A percentile compares a stretch with the other conserved stretches of the same genome.
phyloP scores from a whole-genome alignment of 92 coral and sea anemone genomes.

The Umimayanthus chanpuru region DNA sequence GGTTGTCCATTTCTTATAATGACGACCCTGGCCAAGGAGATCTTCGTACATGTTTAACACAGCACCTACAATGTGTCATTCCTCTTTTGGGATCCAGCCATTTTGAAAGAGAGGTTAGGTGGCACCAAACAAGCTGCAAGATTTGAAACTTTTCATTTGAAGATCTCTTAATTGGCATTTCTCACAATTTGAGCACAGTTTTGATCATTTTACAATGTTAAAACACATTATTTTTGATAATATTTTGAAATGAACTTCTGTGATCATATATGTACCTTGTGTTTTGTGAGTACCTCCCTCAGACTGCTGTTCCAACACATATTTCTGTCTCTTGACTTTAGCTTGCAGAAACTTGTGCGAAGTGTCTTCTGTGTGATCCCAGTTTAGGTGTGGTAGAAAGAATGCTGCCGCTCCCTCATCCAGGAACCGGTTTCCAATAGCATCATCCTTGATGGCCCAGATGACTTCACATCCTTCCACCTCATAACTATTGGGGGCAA shows the following conservation, averaged over 20 bases:
- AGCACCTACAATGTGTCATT: neutral
- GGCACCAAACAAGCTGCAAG: no score
- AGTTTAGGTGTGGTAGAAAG: constrained; percentile 75
- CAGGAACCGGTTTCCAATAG: constrained; percentile 88
- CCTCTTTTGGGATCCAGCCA: no score
- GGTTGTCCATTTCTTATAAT: no score
- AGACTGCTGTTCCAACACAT: constrained; percentile 51
- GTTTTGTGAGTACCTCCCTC: neutral
- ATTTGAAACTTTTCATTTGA: no score
- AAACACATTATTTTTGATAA: neutral
- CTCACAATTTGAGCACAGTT: neutral
- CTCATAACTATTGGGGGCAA: constrained; percentile 68
- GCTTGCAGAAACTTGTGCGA: constrained; percentile 37
- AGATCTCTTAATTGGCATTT: neutral
- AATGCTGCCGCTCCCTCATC: constrained; percentile 97
- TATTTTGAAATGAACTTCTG: neutral
- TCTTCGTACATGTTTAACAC: no score
- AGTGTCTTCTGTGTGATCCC: constrained; percentile 20
- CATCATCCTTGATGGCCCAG: constrained; percentile 94
- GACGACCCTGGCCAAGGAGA: no score
- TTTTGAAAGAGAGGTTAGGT: no score
- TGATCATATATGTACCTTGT: neutral
- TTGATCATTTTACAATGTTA: neutral
- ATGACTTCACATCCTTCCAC: constrained; percentile 84
- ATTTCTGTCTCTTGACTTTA: constrained; percentile 61